Evolutionary conservation across 2,888 invertebrate genomes (phyloP).

Genomic region (Apodemia zela): DNA sequence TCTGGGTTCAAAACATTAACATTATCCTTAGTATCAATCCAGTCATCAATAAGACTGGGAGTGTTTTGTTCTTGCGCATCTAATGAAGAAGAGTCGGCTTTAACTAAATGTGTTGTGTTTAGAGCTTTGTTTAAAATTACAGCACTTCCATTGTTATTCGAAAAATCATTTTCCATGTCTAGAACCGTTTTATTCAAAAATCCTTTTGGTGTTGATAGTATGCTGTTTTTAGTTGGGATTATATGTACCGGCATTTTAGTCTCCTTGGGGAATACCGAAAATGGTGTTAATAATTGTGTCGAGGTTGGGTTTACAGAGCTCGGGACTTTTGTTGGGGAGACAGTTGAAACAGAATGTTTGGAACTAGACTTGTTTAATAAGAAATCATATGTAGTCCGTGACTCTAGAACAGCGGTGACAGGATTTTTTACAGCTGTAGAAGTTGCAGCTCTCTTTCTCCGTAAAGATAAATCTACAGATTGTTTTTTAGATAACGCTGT

Average conservation of each 20-base stretch:
- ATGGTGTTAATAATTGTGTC: slow-evolving; percentile 40
- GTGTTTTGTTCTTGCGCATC: slow-evolving; percentile 52
- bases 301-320: slow-evolving; percentile 19
- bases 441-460: slow-evolving; percentile 55
- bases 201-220: slow-evolving; percentile 42
- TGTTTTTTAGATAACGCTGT: slow-evolving; percentile 66
- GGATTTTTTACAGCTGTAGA: slow-evolving; percentile 23
- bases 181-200: slow-evolving; percentile 68
- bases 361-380: slow-evolving; percentile 50
- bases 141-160: slow-evolving; percentile 44
- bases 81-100: slow-evolving; percentile 43
- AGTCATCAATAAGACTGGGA: slow-evolving; percentile 58
- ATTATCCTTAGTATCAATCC: slow-evolving; percentile 55
- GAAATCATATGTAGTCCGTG: slow-evolving; percentile 46
- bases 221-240: slow-evolving; percentile 39
- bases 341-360: slow-evolving; percentile 24
- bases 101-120: slow-evolving; percentile 51
- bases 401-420: slow-evolving; percentile 24
- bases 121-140: slow-evolving; percentile 55
- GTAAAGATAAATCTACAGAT: slow-evolving; percentile 62
- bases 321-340: slow-evolving; percentile 22
- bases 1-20: slow-evolving; percentile 54
- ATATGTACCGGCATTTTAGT: slow-evolving; percentile 49
- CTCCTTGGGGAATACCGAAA: slow-evolving; percentile 50
- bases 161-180: slow-evolving; percentile 51